Conservation (phyloP, 2,113 vertebrate genomes). For the Rostratula benghalensis region DNA sequence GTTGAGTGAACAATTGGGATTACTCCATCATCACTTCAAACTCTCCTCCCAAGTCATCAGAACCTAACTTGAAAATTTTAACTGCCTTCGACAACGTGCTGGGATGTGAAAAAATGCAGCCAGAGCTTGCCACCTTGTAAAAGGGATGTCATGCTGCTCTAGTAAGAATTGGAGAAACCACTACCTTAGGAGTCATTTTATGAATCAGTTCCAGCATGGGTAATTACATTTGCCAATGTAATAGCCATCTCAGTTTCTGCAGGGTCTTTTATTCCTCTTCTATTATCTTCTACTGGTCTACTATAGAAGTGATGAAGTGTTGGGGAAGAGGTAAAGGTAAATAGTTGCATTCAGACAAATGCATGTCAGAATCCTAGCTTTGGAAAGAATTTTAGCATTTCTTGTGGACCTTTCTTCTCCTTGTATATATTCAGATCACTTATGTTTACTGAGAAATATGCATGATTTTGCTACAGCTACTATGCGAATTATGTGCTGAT, state of each 20-base stretch:
- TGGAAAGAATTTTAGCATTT: background rate
- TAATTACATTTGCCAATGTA: background rate
- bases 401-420: background rate
- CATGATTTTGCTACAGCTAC: background rate
- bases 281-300: background rate
- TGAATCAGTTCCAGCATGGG: background rate
- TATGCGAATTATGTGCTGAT: background rate
- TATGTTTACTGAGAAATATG: background rate
- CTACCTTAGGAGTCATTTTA: background rate
- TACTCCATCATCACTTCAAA: background rate
- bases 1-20: background rate
- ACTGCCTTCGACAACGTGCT: background rate
- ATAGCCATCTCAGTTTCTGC: background rate
- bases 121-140: background rate
- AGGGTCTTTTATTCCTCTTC: background rate
- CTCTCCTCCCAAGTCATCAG: background rate
- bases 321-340: background rate
- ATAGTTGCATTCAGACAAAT: background rate
- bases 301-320: background rate
- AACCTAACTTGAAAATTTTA: background rate
- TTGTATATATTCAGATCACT: background rate
- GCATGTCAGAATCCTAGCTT: background rate
- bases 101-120: background rate
- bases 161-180: background rate
- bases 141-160: background rate